Evolutionary conservation across 2,888 invertebrate species (phyloP), one percentile per base, ranked within the genome.

Genomic region (Mechanitis mazaeus): DNA sequence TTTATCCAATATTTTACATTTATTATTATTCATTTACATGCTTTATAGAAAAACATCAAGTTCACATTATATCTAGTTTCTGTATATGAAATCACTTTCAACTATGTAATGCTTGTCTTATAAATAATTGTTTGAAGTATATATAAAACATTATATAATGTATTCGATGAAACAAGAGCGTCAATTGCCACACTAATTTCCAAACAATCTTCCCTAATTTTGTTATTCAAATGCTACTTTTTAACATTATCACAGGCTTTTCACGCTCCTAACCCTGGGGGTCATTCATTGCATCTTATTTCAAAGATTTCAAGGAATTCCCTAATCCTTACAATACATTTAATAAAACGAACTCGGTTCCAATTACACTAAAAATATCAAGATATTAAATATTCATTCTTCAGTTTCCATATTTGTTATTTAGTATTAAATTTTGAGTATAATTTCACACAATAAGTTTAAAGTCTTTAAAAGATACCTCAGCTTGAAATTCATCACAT

Each of bases 211-310:
- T 70, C 59, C 72, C 67, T 75, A 69, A 71, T 75, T 74, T 71
- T 75, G 75, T 72, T 73, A 74, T 71, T 73, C 73, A 67, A 75
- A 76, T 76, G 79, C 78, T 76, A 75, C 80, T 80, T 78, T 77
- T 71, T 82, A 78, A 80, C 80, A 73, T 85, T 89, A 90, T 90
- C 89, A 89, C 89, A 90, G 89, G 86, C 87, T 83, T 80, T 76
- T 73, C 71, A 69, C 75, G 74, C 84, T 84, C 85, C 79, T 71
- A 79, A 80, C 85, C 87, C 84, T 81, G 75, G 73, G 85, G 87
- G 85, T 78, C 64, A 66, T 72, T 72, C 77, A 83, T 84, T 84
- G 87, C 87, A 87, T 86, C 87, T 80, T 83, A 72, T 72, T 75
- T 80, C 72, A 78, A 77, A 76, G 78, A 80, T 75, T 74, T 73